Base-by-base conservation (phyloP, 1,140 invertebrate genomes). In the Scaptomyza pallida region DNA sequence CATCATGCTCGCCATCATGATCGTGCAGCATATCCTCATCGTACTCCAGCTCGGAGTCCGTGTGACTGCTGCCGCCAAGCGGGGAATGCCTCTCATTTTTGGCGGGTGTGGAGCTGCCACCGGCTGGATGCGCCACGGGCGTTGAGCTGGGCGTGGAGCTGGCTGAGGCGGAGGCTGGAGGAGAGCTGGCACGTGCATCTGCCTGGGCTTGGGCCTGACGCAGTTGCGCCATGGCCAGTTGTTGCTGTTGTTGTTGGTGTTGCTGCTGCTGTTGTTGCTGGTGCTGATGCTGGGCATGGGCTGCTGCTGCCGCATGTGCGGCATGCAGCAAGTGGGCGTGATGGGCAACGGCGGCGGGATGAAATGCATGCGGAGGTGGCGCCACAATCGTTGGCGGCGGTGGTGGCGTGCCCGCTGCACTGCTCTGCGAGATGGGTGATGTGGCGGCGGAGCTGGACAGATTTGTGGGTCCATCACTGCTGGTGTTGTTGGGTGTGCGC, bases 41-140 rank as follows among this genome's bases (percentile, higher is more conserved):
- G 80, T 94, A 94, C 62, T 95, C 94, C 40, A 94, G 92, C 56
- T 95, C 94, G 0, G 94, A 91, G 50, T 91, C 91, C 35, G 83
- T 79, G 19, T 90, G 90, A 30, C 89, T 90, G 78, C 68, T 71
- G 44, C 68, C 68, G 5, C 89, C 85, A 51, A 91, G 69, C 33
- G 91, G 91, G 57, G 91, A 91, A 44, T 91, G 85, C 13, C 89
- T 76, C 70, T 91, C 90, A 54, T 75, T 82, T 63, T 91, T 91
- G 26, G 89, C 59, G 43, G 81, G 77, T 33, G 60, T 79, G 61
- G 69, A 65, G 13, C 41, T 64, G 26, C 61, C 50, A 21, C 61
- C 78, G 2, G 35, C 51, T 9, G 48, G 30, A n/a, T 72, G 70
- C 3, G 65, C 55, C 35, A 78, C 60, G 3, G 82, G 77, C 35